phyloP scores from a whole-genome alignment of 2,113 vertebrate genomes.

The Mus pahari region DNA sequence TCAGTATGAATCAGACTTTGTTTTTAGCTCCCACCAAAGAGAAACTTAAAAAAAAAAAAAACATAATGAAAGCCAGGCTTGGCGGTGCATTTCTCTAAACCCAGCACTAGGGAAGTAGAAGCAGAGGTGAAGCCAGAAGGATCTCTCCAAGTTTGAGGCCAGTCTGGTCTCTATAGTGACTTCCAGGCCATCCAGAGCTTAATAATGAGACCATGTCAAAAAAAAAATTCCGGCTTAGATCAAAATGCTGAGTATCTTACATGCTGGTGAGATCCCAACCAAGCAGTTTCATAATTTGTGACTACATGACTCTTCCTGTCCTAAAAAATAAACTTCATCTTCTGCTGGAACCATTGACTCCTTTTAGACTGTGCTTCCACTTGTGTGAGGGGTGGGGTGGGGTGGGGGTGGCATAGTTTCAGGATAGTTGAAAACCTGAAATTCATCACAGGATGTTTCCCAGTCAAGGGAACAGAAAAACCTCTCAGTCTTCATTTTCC shows the following conservation, averaged over 20 bases:
- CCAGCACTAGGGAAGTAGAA: not conserved
- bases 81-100: not conserved
- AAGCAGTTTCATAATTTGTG: slow-evolving; percentile 49
- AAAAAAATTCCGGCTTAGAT: slow-evolving; percentile 55
- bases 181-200: not conserved
- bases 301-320: slow-evolving; percentile 14
- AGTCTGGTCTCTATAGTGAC: not conserved
- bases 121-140: not conserved
- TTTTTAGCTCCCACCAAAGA: slow-evolving; percentile 74
- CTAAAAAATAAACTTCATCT: slow-evolving; percentile 35
- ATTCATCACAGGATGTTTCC: slow-evolving; percentile 52
- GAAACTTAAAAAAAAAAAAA: slow-evolving; percentile 1
- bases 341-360: slow-evolving; percentile 31
- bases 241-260: slow-evolving; percentile 62
- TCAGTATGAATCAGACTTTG: slow-evolving; percentile 74
- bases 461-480: not conserved
- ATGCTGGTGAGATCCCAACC: not conserved
- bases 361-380: slow-evolving; percentile 53
- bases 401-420: not conserved
- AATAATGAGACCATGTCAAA: not conserved
- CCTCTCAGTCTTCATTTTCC: not conserved
- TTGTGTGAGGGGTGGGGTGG: too few relatives aligned
- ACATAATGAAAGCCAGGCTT: not conserved
- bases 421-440: slow-evolving; percentile 37
- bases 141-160: not conserved